Base-by-base conservation (phyloP, 2,888 invertebrate species). In the Lepidonotus clava region DNA sequence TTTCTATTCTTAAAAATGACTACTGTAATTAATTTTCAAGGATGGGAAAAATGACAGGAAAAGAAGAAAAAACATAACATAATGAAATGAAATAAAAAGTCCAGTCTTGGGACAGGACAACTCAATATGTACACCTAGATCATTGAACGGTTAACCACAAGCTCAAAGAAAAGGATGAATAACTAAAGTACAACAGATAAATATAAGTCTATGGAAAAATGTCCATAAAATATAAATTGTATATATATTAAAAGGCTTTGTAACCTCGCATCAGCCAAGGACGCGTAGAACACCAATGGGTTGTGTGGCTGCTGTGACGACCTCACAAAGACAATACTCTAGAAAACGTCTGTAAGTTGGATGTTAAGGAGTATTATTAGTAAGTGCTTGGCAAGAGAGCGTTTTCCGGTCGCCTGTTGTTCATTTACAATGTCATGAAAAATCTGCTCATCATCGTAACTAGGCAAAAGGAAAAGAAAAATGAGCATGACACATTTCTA, bases 61-160 rank as follows among this genome's bases (percentile, higher is more conserved):
- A n/a, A n/a, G n/a, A n/a, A n/a, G n/a, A n/a, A n/a, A n/a, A n/a
- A n/a, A n/a, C n/a, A n/a, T n/a, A n/a, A n/a, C n/a, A n/a, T n/a
- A n/a, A n/a, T n/a, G n/a, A n/a, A n/a, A n/a, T n/a, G n/a, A n/a
- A n/a, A n/a, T n/a, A n/a, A n/a, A n/a, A n/a, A n/a, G n/a, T n/a
- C n/a, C n/a, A n/a, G n/a, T n/a, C n/a, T n/a, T n/a, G n/a, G n/a
- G n/a, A n/a, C n/a, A n/a, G n/a, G n/a, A n/a, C n/a, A 71, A 71
- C 71, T 71, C 36, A 71, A 71, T 71, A 71, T 71, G 8, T 71
- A 71, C 71, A 71, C 36, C 71, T 34, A 71, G 14, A 71, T n/a
- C n/a, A 71, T 28, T 28, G 24, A 61, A 32, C 71, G 24, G 36
- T 21, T 71, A 4, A 24, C 34, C 38, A 71, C 71, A 36, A 14